phyloP scores from a whole-genome alignment of 1,140 invertebrate species.

The Heliothis virescens region DNA sequence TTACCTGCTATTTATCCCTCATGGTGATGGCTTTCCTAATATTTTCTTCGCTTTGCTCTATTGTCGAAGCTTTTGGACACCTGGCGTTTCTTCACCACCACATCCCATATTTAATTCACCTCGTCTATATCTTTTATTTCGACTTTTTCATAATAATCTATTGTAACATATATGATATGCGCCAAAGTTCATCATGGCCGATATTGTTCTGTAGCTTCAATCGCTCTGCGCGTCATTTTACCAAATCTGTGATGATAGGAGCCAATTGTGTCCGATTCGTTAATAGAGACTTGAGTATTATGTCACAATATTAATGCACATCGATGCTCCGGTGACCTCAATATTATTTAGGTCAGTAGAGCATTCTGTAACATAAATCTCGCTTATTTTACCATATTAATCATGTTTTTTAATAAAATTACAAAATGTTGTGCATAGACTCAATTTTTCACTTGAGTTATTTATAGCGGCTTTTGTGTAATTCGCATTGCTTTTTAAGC shows the following conservation, averaged over 20 bases:
- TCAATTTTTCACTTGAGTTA: neutral
- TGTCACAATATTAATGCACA: slow-evolving; percentile 7
- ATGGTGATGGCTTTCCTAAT: too few species aligned
- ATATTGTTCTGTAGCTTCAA: neutral
- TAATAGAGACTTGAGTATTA: neutral
- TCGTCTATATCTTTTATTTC: too few species aligned
- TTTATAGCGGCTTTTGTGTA: neutral
- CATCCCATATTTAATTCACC: too few species aligned
- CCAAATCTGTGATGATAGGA: too few species aligned
- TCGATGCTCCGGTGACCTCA: slow-evolving; percentile 10
- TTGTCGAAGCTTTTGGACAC: too few species aligned
- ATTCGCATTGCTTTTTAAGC: neutral
- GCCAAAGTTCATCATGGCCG: too few species aligned
- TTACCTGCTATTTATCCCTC: too few species aligned
- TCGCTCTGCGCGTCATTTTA: neutral
- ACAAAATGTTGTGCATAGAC: neutral
- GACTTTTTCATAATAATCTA: too few species aligned
- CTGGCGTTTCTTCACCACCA: too few species aligned
- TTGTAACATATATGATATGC: too few species aligned
- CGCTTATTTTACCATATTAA: slow-evolving; percentile 12
- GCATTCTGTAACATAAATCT: slow-evolving; percentile 23
- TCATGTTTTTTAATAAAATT: slow-evolving; percentile 9
- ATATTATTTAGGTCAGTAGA: slow-evolving; percentile 9
- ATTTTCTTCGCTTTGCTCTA: too few species aligned
- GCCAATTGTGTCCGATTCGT: neutral